Conservation (phyloP, 2,797 vertebrate genomes). For the Spheniscus humboldti region DNA sequence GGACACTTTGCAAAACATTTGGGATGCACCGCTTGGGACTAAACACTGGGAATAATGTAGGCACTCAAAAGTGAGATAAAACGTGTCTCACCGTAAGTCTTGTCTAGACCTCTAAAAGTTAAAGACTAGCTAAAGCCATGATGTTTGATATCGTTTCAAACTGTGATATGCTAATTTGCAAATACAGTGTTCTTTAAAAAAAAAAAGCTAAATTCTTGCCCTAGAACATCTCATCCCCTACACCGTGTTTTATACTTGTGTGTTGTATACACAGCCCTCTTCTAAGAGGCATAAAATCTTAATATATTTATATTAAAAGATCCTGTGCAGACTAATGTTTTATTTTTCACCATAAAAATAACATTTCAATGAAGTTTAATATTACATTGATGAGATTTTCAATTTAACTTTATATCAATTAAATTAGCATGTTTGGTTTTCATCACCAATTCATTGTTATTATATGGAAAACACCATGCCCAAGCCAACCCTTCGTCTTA, state of each 20-base stretch:
- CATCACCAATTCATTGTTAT: background rate
- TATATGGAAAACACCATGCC: background rate
- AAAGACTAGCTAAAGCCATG: background rate
- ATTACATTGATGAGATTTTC: background rate
- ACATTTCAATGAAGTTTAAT: background rate
- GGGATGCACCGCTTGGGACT: background rate
- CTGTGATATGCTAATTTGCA: background rate
- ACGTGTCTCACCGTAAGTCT: background rate
- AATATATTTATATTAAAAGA: background rate
- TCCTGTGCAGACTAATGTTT: background rate
- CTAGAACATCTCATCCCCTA: background rate
- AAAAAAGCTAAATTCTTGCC: background rate
- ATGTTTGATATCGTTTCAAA: rapidly evolving
- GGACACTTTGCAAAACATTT: background rate
- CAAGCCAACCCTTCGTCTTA: background rate
- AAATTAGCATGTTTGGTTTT: background rate
- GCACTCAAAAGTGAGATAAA: background rate
- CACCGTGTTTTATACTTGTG: background rate
- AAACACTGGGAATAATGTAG: background rate
- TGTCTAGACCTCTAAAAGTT: background rate
- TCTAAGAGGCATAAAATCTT: background rate
- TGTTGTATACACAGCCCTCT: background rate
- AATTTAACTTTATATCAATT: background rate
- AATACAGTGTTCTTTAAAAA: background rate
- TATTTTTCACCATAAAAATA: background rate